phyloP scores from a whole-genome alignment of 2,113 vertebrate species.

The Otocyon megalotis region DNA sequence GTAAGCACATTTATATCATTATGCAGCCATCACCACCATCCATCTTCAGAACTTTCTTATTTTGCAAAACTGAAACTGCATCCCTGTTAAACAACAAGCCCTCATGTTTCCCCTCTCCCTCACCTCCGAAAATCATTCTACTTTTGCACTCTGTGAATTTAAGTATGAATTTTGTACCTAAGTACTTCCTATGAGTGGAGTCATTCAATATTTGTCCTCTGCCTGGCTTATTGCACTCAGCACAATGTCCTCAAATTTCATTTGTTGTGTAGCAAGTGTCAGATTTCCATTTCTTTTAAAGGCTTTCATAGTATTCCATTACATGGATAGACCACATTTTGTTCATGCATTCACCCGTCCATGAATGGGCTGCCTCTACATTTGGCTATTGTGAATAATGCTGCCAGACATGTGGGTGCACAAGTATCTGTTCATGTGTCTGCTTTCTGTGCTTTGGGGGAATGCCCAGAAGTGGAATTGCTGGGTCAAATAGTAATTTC shows the following conservation, averaged over 20 bases:
- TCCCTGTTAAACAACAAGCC: background rate
- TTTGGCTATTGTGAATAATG: too few relatives aligned
- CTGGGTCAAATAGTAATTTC: too few relatives aligned
- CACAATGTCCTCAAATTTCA: background rate
- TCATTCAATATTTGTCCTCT: background rate
- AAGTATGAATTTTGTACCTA: background rate
- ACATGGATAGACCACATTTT: too few relatives aligned
- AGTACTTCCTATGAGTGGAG: background rate
- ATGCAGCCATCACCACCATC: background rate
- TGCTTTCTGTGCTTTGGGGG: too few relatives aligned
- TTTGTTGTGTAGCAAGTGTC: background rate
- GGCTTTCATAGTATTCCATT: too few relatives aligned
- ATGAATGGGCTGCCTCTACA: too few relatives aligned
- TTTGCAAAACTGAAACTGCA: background rate
- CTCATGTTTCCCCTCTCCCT: background rate
- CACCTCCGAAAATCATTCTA: background rate
- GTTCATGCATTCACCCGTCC: too few relatives aligned
- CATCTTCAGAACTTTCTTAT: background rate
- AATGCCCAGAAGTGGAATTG: too few relatives aligned
- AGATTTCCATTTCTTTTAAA: background rate
- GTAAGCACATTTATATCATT: background rate
- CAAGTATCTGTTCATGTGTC: too few relatives aligned
- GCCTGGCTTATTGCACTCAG: background rate
- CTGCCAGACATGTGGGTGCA: too few relatives aligned
- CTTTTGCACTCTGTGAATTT: background rate